Base-by-base conservation (phyloP, 2,113 vertebrate species). In the Phrynosoma blainvillii region DNA sequence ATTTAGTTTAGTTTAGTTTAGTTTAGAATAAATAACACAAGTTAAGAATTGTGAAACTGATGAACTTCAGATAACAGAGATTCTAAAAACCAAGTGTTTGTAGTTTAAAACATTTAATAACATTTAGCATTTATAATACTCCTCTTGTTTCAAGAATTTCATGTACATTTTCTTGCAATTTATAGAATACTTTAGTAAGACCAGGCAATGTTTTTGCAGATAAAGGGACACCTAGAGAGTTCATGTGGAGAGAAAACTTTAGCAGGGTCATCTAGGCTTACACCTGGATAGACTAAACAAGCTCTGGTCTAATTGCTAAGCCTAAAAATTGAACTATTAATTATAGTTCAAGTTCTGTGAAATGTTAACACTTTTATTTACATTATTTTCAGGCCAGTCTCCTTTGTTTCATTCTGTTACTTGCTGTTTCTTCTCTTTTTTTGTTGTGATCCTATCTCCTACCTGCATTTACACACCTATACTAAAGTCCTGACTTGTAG, bases 311-410 rank as follows among this genome's bases (percentile, higher is more conserved):
- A 62, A 62, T 62, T 16, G 59, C 14, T 14, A 18, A 62, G 59
- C 59, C 13, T 62, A 62, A 16, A 62, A 16, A 62, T 14, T 62
- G 1, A 62, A 62, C 84, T 59, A 79, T 79, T 65, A 30, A 89
- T 82, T 80, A 70, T 74, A 42, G 88, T 84, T 89, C 70, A 40
- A 84, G 25, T 36, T 54, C 25, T 86, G 11, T 59, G 90, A 20
- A 79, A 0, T 0, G 71, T n/a, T 66, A 84, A 84, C 20, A 1
- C n/a, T 90, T 90, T 92, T 85, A 89, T 59, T 59, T 59, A 36
- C 36, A 8, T 59, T 20, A 30, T 79, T 47, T 47, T 47, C 47
- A 47, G 47, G 5, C 5, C 7, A 47, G 7, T 47, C 5, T 47
- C 47, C 47, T 47, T 47, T 47, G 47, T 7, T 47, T 79, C 23